Conservation (phyloP, 2,113 vertebrate species). For the Tichodroma muraria region DNA sequence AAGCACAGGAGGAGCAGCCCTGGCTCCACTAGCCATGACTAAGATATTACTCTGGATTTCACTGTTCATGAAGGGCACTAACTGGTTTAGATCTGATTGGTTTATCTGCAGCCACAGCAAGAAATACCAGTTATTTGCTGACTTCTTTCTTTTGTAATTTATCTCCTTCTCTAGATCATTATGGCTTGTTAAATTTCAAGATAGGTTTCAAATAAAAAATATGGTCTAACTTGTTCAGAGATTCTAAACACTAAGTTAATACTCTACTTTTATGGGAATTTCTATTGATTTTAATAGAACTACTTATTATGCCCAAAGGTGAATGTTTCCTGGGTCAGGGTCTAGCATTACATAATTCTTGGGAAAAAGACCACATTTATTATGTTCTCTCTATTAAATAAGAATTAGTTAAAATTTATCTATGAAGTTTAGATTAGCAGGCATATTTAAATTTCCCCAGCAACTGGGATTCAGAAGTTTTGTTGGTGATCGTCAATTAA, state of each 20-base stretch:
- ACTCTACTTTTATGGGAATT: not conserved
- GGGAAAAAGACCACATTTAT: not conserved
- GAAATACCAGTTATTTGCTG: not conserved
- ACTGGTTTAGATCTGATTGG: not conserved
- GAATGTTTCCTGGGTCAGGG: not conserved
- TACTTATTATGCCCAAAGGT: not conserved
- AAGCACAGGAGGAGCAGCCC: not conserved
- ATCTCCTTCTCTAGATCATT: not conserved
- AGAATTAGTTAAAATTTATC: not conserved
- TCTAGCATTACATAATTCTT: not conserved
- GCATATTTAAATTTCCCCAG: not conserved
- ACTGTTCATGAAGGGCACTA: not conserved
- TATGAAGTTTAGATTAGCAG: not conserved
- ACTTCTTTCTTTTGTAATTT: not conserved
- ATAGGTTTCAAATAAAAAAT: not conserved
- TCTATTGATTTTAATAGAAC: constrained; percentile 11
- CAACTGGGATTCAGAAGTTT: not conserved
- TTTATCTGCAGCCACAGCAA: not conserved
- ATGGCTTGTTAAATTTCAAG: not conserved
- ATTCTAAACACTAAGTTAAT: not conserved
- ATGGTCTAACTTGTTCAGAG: not conserved
- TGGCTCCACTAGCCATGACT: not conserved
- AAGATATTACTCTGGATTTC: not conserved
- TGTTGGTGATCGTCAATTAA: not conserved
- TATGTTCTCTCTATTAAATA: not conserved